Base-by-base conservation (phyloP, 2,113 vertebrate species). In the Talpa occidentalis region DNA sequence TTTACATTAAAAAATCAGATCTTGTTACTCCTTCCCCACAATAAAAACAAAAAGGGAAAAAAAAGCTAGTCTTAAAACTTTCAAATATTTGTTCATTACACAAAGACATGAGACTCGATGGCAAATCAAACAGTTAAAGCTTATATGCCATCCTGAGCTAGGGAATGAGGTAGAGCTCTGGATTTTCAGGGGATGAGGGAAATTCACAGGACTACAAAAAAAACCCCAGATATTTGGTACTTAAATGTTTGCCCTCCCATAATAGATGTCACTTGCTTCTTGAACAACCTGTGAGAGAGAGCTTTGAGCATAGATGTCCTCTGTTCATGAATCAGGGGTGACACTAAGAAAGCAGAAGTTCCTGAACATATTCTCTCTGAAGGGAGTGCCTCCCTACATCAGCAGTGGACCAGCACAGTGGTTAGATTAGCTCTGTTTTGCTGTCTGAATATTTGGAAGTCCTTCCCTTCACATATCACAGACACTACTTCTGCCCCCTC, bases 1-100 rank as follows among this genome's bases (percentile, higher is more conserved):
- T 91, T 96, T 54, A 89, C n/a, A 74, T 37, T 56, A 52, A 54
- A 79, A 64, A 64, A 69, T 69, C 54, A n/a, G 32, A 59, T 66
- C 19, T 35, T 37, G 66, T 80, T 59, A 59, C 19, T 67, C 32
- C 35, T 91, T 35, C 2, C 8, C 32, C 40, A 69, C 40, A 83
- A 56, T 28, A 73, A 74, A 72, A 93, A 30, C 21, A 90, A 30
- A 74, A n/a, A 44, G 16, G 81, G 44, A 35, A 47, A 60, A 42
- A 73, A 67, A 49, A 19, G 30, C n/a, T 10, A 69, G 22, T 82
- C 69, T 90, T 74, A 70, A 90, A 64, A 82, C 22, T 10, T 49
- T 72, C 24, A 70, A 64, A 10, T 40, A 37, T 16, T 35, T 88
- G 62, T 47, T 52, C 54, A 28, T 70, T 37, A 42, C 6, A 91